These are phyloP conservation scores for Apostichopus leukothele DNA, from an alignment of 53 echinoderm and acorn worm species.

Conservation along the genomic window DNA sequence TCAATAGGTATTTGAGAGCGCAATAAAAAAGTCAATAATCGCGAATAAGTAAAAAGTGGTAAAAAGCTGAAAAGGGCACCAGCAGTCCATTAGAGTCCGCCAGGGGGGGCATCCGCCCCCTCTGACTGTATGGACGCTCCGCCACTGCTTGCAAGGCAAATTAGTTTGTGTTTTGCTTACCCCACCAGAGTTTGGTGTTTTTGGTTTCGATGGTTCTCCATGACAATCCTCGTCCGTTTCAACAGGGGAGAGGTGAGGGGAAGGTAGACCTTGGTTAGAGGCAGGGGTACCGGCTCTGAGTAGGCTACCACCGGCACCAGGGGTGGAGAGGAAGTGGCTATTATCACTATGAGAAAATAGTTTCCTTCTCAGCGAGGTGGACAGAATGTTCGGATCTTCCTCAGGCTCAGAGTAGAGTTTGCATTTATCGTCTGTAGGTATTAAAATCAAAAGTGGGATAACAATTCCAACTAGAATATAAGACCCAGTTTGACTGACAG, in stretches of 20 bases:
- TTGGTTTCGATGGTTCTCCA: slow-evolving; percentile 15
- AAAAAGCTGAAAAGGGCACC: too few relatives aligned
- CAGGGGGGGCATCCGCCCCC: too few relatives aligned
- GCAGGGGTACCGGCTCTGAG: neutral
- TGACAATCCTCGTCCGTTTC: slow-evolving; percentile 18
- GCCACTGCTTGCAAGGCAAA: too few relatives aligned
- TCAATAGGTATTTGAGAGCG: too few relatives aligned
- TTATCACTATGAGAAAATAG: slow-evolving; percentile 68
- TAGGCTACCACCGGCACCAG: neutral
- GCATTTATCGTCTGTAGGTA: slow-evolving; percentile 22
- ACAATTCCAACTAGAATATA: too few relatives aligned
- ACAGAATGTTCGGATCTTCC: slow-evolving; percentile 50
- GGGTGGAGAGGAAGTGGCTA: slow-evolving; percentile 45
- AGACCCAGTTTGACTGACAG: too few relatives aligned
- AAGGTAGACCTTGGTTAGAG: slow-evolving; percentile 10
- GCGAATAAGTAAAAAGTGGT: too few relatives aligned
- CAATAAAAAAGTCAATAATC: too few relatives aligned
- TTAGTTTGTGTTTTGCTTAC: neutral
- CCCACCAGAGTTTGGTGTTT: slow-evolving; percentile 61
- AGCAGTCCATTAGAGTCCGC: too few relatives aligned
- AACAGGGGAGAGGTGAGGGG: slow-evolving; percentile 56
- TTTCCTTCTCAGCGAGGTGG: slow-evolving; percentile 76
- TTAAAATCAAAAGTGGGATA: too few relatives aligned
- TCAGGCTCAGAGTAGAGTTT: slow-evolving; percentile 40
- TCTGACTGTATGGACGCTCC: too few relatives aligned